Conservation (phyloP, 2,888 invertebrate species). For the Aleiodes alternator region DNA sequence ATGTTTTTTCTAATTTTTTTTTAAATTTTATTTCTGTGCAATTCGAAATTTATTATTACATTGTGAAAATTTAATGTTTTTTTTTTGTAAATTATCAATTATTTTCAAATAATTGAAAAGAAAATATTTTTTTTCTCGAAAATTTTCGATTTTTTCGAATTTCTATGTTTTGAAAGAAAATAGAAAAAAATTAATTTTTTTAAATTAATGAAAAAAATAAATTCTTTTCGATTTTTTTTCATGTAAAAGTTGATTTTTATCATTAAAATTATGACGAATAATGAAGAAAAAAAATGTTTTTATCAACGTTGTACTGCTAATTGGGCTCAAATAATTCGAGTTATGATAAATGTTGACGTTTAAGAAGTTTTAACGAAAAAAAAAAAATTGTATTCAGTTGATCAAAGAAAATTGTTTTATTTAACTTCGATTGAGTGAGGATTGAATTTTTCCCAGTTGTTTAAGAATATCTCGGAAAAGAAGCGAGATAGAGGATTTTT, state of each 20-base stretch:
- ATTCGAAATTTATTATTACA: not conserved
- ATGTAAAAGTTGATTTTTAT: constrained; percentile 27
- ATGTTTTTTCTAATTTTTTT: not conserved
- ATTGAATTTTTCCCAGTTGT: not conserved
- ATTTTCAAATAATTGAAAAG: too few relatives aligned
- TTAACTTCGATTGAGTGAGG: not conserved
- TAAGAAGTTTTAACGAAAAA: constrained; percentile 16
- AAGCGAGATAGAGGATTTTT: too few relatives aligned
- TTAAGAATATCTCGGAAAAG: too few relatives aligned
- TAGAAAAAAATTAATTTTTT: too few relatives aligned
- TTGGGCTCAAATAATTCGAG: constrained; percentile 31
- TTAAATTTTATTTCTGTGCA: not conserved
- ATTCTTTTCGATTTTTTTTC: constrained; percentile 8
- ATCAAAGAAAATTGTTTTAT: constrained; percentile 14
- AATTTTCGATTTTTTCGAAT: too few relatives aligned
- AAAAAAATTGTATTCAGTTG: too few relatives aligned
- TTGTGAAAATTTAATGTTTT: too few relatives aligned
- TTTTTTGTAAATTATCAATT: too few relatives aligned
- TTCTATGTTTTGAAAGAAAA: too few relatives aligned
- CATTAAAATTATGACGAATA: constrained; percentile 4
- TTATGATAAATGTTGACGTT: constrained; percentile 32
- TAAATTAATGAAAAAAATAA: not conserved
- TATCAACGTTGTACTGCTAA: constrained; percentile 30
- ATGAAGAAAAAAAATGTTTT: constrained; percentile 14
- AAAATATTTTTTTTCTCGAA: too few relatives aligned